A percentile compares a stretch with the other conserved stretches of the same genome.
These are phyloP conservation scores for Heterochromis multidens DNA, from an alignment of 2,113 vertebrate genomes.

Conservation along the genomic window DNA sequence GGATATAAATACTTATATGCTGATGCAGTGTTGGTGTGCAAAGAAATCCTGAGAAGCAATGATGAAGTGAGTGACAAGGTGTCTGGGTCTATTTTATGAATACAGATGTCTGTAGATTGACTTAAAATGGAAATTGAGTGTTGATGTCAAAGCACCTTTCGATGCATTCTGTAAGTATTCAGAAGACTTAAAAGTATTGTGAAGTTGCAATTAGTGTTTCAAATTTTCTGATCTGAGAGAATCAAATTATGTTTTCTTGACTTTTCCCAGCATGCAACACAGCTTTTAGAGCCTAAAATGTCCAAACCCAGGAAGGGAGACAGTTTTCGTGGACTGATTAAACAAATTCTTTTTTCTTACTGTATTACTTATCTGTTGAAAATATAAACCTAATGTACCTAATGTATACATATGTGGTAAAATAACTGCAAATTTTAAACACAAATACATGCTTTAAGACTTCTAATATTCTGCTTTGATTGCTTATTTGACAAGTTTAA, in stretches of 20 bases:
- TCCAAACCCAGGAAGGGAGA: neutral
- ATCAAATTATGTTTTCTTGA: neutral
- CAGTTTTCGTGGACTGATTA: neutral
- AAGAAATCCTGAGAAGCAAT: neutral
- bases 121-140: neutral
- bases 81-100: neutral
- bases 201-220: neutral
- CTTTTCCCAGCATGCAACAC: neutral
- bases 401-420: neutral
- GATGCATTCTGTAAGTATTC: neutral
- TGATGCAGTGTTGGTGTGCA: constrained; percentile 34
- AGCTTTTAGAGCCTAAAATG: neutral
- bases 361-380: neutral
- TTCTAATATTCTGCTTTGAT: neutral
- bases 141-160: neutral
- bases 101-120: neutral
- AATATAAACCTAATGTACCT: neutral
- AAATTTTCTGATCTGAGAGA: neutral
- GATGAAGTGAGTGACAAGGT: neutral
- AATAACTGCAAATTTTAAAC: neutral
- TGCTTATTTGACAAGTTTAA: neutral
- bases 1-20: constrained; percentile 21
- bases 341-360: neutral
- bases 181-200: neutral
- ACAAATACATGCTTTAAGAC: neutral